Percentiles rank a stretch among this genome's conserved stretches.
phyloP scores from a whole-genome alignment of 2,797 vertebrate species.

The Hypotaenidia philippensis region DNA sequence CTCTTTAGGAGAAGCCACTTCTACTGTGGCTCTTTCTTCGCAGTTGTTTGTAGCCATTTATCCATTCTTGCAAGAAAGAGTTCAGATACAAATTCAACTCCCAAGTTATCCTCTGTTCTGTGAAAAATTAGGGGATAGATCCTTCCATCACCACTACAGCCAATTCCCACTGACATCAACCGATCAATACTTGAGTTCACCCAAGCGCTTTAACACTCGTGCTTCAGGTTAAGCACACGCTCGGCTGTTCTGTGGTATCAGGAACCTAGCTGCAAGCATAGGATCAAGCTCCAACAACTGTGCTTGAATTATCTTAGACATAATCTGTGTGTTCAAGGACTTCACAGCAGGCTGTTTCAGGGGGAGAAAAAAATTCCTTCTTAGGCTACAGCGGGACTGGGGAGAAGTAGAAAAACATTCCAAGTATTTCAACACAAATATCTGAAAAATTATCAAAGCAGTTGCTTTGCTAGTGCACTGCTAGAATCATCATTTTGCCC shows the following conservation, averaged over 20 bases:
- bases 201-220: neutral
- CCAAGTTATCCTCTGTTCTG: constrained; percentile 2
- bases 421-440: constrained; percentile 43
- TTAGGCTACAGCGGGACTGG: constrained; percentile 34
- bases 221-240: neutral
- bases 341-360: neutral
- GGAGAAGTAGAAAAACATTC: constrained; percentile 45
- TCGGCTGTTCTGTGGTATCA: neutral
- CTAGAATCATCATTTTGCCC: constrained; percentile 47
- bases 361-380: neutral
- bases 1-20: constrained; percentile 5
- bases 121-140: neutral
- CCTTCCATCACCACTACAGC: constrained; percentile 1
- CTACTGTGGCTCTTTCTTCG: neutral
- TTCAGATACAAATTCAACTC: constrained; percentile 21
- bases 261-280: neutral
- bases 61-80: constrained; percentile 14
- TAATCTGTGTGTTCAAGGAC: neutral
- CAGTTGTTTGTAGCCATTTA: constrained; percentile 3
- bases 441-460: constrained; percentile 50
- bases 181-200: neutral
- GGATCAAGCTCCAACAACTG: neutral
- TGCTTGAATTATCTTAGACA: constrained; percentile 12
- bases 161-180: neutral
- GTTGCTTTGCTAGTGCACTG: constrained; percentile 31